Evolutionary conservation across 2,113 vertebrate species (phyloP).

Genomic region (Lethenteron reissneri): DNA sequence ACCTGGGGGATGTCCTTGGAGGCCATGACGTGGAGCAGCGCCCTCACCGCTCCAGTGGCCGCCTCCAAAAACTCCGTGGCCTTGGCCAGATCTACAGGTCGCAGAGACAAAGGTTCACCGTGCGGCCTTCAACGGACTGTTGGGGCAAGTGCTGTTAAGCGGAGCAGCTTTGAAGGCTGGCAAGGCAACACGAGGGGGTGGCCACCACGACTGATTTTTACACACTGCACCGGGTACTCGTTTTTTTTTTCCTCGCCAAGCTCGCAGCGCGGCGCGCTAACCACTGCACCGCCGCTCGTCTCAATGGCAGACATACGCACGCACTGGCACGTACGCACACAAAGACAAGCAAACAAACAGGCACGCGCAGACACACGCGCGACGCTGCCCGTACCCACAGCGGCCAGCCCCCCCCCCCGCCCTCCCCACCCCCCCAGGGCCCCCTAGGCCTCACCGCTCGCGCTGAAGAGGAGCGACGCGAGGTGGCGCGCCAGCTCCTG

Average conservation of each 20-base stretch:
- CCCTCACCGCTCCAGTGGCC: conserved; percentile 59
- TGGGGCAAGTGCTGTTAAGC: background rate
- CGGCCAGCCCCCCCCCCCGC: conserved; percentile 28
- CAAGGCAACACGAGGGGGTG: no score
- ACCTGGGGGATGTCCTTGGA: conserved; percentile 76
- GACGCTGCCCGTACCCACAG: background rate
- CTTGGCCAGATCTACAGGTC: conserved; percentile 38
- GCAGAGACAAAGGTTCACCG: no score
- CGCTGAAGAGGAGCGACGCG: conserved; percentile 40
- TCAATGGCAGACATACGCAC: no score
- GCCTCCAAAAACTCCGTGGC: conserved; percentile 76
- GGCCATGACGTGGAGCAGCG: conserved; percentile 69
- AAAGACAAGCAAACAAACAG: no score
- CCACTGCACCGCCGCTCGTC: no score
- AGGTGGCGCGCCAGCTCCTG: conserved; percentile 62
- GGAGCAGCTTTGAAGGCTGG: no score
- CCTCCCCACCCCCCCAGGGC: no score
- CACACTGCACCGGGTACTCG: no score
- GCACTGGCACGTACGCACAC: no score
- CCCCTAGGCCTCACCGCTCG: no score
- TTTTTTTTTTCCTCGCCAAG: no score
- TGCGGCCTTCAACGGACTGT: background rate
- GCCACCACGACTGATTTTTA: background rate
- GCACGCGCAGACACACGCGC: background rate
- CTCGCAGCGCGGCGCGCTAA: no score